Conservation (phyloP, 2,113 vertebrate genomes). For the Verasper variegatus region DNA sequence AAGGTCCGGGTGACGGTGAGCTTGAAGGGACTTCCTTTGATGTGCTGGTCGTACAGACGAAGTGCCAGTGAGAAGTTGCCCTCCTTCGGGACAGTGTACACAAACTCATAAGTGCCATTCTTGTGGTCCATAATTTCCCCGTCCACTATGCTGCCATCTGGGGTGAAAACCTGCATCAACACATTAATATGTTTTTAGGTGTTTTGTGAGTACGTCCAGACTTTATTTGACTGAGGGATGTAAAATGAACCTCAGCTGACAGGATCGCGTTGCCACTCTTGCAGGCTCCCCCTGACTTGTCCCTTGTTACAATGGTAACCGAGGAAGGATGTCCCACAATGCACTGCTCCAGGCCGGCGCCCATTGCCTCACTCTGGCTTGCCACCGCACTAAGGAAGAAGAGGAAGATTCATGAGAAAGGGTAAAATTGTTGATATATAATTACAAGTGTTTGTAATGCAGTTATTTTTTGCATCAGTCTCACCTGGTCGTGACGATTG, state of each 20-base stretch:
- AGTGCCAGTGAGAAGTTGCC: slow-evolving; percentile 94
- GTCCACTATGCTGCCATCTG: slow-evolving; percentile 94
- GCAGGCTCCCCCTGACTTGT: slow-evolving; percentile 96
- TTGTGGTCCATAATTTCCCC: slow-evolving; percentile 97
- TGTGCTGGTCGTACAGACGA: slow-evolving; percentile 96
- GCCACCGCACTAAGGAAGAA: slow-evolving; percentile 87
- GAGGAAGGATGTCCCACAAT: slow-evolving; percentile 92
- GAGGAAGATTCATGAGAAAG: rapidly evolving
- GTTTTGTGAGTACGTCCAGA: not conserved
- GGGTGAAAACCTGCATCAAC: slow-evolving; percentile 85
- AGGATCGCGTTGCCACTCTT: slow-evolving; percentile 93
- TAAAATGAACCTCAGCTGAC: slow-evolving; percentile 85
- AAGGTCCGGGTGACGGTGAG: slow-evolving; percentile 87
- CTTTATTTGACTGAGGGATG: rapidly evolving
- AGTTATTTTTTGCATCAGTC: not conserved
- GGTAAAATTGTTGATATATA: not conserved
- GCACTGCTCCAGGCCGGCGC: slow-evolving; percentile 92
- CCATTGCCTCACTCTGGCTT: slow-evolving; percentile 94
- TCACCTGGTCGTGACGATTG: slow-evolving; percentile 90
- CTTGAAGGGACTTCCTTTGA: slow-evolving; percentile 96
- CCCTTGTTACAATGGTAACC: slow-evolving; percentile 94
- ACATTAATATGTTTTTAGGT: rapidly evolving
- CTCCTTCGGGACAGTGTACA: slow-evolving; percentile 94
- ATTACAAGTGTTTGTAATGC: not conserved
- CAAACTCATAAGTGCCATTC: slow-evolving; percentile 95